A percentile compares a stretch with the other conserved stretches of the same genome.
Evolutionary conservation across 35 echinoderm and acorn worm species (phyloP).

Genomic region (Apostichopus californicus): DNA sequence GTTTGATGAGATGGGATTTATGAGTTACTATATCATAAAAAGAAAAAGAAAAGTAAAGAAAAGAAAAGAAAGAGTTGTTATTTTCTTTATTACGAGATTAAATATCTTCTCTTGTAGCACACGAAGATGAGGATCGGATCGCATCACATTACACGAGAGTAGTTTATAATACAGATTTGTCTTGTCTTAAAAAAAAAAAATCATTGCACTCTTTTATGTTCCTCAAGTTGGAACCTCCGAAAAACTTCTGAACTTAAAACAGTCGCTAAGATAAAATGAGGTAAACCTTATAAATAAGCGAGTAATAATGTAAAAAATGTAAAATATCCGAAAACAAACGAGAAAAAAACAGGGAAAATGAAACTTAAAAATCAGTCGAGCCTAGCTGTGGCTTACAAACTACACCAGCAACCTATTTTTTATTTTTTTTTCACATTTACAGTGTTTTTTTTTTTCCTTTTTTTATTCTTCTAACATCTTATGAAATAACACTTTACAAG

Average conservation of each 20-base stretch:
- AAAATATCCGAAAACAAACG: background rate
- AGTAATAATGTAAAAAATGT: constrained; percentile 6
- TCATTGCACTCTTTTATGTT: constrained; percentile 30
- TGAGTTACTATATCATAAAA: background rate
- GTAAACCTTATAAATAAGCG: constrained; percentile 52
- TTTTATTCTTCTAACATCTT: constrained; percentile 11
- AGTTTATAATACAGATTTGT: constrained; percentile 32
- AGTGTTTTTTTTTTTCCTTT: background rate
- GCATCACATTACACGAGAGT: constrained; percentile 24
- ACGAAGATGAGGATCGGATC: constrained; percentile 36
- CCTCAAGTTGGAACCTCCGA: background rate
- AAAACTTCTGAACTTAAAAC: background rate
- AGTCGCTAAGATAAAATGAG: constrained; percentile 44
- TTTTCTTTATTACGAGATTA: constrained; percentile 15
- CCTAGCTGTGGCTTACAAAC: background rate
- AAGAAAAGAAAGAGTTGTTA: constrained; percentile 3
- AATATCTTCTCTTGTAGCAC: constrained; percentile 52
- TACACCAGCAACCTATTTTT: background rate
- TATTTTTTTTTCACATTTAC: constrained; percentile 24
- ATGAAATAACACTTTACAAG: constrained; percentile 52
- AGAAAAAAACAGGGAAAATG: background rate
- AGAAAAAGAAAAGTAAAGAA: background rate
- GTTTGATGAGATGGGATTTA: background rate
- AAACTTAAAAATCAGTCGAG: background rate
- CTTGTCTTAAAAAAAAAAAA: background rate